phyloP scores from a whole-genome alignment of 1,140 invertebrate species.

The Telenomus remus region DNA sequence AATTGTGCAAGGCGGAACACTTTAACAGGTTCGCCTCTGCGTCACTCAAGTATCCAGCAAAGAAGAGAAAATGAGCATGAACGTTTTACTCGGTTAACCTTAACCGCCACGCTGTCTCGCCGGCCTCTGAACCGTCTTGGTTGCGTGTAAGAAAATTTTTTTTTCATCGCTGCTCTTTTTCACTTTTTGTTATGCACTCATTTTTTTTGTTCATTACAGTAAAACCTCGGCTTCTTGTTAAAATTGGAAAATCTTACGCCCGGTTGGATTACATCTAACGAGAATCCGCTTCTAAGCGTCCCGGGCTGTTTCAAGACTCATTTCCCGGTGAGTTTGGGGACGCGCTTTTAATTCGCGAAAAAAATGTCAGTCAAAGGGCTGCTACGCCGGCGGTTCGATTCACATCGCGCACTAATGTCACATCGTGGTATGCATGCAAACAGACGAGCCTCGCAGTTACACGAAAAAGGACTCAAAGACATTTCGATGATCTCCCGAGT shows the following conservation, averaged over 20 bases:
- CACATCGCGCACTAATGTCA: constrained; percentile 1
- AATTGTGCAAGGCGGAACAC: constrained; percentile 71
- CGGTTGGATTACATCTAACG: constrained; percentile 35
- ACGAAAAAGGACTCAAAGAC: constrained; percentile 46
- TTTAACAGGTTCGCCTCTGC: constrained; percentile 63
- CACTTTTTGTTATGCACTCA: constrained; percentile 29
- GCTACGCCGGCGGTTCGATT: constrained; percentile 19
- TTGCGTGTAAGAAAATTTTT: constrained; percentile 8
- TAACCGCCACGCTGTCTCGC: constrained; percentile 24
- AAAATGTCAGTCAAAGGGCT: not conserved
- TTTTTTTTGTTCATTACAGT: constrained; percentile 36
- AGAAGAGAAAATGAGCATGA: constrained; percentile 14
- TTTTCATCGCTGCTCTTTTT: constrained; percentile 23
- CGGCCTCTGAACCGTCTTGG: constrained; percentile 4
- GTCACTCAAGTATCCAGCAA: constrained; percentile 37
- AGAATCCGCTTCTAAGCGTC: constrained; percentile 12
- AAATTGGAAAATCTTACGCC: constrained; percentile 41
- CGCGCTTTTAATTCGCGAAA: not conserved
- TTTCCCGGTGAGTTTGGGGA: not conserved
- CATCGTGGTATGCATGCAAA: constrained; percentile 15
- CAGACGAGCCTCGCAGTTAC: constrained; percentile 16
- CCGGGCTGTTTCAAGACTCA: constrained; percentile 13
- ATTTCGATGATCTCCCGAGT: constrained; percentile 48
- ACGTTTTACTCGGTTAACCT: constrained; percentile 27
- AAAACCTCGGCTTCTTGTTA: constrained; percentile 30